These are phyloP conservation scores for Athalia cordata DNA, from an alignment of 2,888 invertebrate genomes.

Conservation along the genomic window DNA sequence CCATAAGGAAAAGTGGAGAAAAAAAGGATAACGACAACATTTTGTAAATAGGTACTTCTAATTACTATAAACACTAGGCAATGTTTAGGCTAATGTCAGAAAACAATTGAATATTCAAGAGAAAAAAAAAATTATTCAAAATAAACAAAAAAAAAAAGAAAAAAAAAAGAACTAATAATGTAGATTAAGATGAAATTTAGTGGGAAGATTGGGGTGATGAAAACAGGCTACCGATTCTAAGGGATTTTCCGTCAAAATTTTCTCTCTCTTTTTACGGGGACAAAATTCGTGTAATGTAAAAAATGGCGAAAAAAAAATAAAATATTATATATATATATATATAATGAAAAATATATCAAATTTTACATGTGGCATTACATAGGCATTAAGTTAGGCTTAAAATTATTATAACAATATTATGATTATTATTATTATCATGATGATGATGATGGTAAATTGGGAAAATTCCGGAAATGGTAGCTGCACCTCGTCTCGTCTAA, in stretches of 20 bases:
- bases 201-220: conserved; percentile 10
- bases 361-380: conserved; percentile 43
- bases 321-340: too few species aligned
- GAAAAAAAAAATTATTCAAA: conserved; percentile 26
- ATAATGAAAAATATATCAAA: conserved; percentile 11
- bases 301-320: too few species aligned
- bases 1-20: too few species aligned
- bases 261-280: conserved; percentile 26
- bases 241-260: conserved; percentile 37
- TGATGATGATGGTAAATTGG: conserved; percentile 32
- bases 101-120: conserved; percentile 46
- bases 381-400: conserved; percentile 42
- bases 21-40: not conserved
- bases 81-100: conserved; percentile 48
- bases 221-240: conserved; percentile 23
- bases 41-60: conserved; percentile 50
- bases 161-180: conserved; percentile 47
- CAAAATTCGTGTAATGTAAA: conserved; percentile 32
- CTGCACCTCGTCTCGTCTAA: conserved; percentile 64
- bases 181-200: conserved; percentile 50
- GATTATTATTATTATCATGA: not conserved
- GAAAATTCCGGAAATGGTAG: conserved; percentile 63
- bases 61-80: conserved; percentile 59
- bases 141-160: conserved; percentile 46
- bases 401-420: conserved; percentile 16